A percentile compares a stretch with the other conserved stretches of the same genome.
phyloP scores from a whole-genome alignment of 1,140 invertebrate genomes.

The Oppia nitens region DNA sequence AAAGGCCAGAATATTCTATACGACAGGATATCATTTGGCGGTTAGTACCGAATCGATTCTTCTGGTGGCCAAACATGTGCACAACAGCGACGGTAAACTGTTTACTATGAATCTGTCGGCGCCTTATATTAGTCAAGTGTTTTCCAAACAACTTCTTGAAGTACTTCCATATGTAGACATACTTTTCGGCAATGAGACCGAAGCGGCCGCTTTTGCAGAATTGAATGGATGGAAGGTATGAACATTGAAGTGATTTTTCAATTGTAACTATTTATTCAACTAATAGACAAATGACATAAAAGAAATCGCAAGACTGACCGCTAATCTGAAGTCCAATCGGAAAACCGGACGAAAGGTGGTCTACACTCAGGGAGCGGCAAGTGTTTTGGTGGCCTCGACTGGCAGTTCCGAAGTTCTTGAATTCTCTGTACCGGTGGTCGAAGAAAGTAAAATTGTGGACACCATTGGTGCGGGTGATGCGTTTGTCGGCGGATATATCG shows the following conservation, averaged over 20 bases:
- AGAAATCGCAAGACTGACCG: slow-evolving; percentile 58
- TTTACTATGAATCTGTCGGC: slow-evolving; percentile 49
- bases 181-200: slow-evolving; percentile 83
- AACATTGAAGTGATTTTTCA: not conserved
- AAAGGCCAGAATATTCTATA: slow-evolving; percentile 13
- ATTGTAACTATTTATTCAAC: not conserved
- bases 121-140: slow-evolving; percentile 82
- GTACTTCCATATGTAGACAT: slow-evolving; percentile 85
- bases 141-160: slow-evolving; percentile 58
- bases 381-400: slow-evolving; percentile 51
- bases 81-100: slow-evolving; percentile 2
- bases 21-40: slow-evolving; percentile 14
- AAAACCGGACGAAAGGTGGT: slow-evolving; percentile 52
- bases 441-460: slow-evolving; percentile 56
- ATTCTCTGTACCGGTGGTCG: not conserved
- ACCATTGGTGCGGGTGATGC: slow-evolving; percentile 98
- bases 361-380: slow-evolving; percentile 73
- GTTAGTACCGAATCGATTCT: slow-evolving; percentile 9
- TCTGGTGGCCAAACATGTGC: slow-evolving; percentile 10
- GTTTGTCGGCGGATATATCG: slow-evolving; percentile 87
- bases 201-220: slow-evolving; percentile 25
- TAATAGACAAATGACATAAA: slow-evolving; percentile 20
- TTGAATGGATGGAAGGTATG: slow-evolving; percentile 9
- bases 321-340: slow-evolving; percentile 25
- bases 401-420: slow-evolving; percentile 22